Base-by-base conservation (phyloP, 2,113 vertebrate species). In the Lethenteron camtschaticum region DNA sequence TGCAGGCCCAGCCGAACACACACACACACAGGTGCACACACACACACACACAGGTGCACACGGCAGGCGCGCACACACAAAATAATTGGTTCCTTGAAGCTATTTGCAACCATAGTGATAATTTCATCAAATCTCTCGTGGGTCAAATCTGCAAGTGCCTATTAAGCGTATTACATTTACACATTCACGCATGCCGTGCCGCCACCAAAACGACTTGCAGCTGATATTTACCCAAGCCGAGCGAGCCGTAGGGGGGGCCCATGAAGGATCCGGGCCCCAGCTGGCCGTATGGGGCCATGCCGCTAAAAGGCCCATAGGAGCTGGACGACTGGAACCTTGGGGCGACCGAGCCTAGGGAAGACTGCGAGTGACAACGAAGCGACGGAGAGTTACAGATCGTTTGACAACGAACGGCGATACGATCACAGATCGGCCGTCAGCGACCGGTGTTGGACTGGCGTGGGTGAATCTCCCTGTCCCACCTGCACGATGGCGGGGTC, bases 401-500 rank as follows among this genome's bases (percentile, higher is more conserved):
- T 41, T 9, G 56, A 8, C 55, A 14, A 13, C 20, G 11, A 13
- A 69, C 11, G 20, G 13, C 2, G 16, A 57, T 5, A 16, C n/a
- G 63, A 68, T 9, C 10, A 16, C n/a, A 56, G 11, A 18, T 11
- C 20, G 20, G 57, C 14, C 12, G 10, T 13, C 55, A 14, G 77
- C 72, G 74, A 41, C 1, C 41, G 41, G 41, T 41, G 41, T 41
- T 41, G 41, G 41, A 41, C 6, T 41, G 41, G 41, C 41, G 41
- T 41, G 41, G 41, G 41, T 41, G 41, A 41, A 41, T 41, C 41
- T 41, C 41, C 41, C 41, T 1, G 41, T 41, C 41, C 41, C 41
- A 97, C 94, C 78, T 96, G 92, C 56, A 99, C 82, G 14, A 97
- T 99, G 9, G 92, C 92, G 74, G 94, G 90, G 74, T 99, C 94